phyloP scores from a whole-genome alignment of 35 echinoderm and acorn worm species.

The Anneissia japonica region DNA sequence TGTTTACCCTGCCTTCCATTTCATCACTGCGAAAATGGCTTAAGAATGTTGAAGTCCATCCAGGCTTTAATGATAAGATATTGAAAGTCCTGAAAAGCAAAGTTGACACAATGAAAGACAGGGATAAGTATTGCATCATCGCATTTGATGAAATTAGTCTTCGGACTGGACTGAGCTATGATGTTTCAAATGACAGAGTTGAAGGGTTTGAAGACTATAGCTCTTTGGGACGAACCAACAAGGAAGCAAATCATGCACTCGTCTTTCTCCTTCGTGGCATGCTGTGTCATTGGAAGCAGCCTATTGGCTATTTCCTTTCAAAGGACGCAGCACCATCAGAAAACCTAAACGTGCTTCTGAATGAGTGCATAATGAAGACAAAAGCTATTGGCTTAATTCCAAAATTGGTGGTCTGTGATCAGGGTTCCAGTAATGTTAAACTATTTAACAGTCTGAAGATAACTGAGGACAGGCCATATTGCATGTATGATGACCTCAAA shows the following conservation, averaged over 20 bases:
- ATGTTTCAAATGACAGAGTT: slow-evolving; percentile 4
- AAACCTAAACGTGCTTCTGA: neutral
- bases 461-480: neutral
- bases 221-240: neutral
- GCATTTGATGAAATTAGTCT: slow-evolving; percentile 39
- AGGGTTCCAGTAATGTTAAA: slow-evolving; percentile 25
- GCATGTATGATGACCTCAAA: neutral
- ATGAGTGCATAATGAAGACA: slow-evolving; percentile 6
- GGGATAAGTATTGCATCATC: slow-evolving; percentile 6
- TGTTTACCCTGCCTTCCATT: slow-evolving; percentile 4
- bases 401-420: slow-evolving; percentile 32
- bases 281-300: slow-evolving; percentile 19
- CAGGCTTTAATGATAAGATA: slow-evolving; percentile 3
- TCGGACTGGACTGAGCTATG: neutral
- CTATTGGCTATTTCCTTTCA: slow-evolving; percentile 28
- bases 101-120: slow-evolving; percentile 9
- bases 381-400: neutral
- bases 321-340: slow-evolving; percentile 4
- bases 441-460: neutral
- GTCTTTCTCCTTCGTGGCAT: slow-evolving; percentile 20
- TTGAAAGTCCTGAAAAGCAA: slow-evolving; percentile 8
- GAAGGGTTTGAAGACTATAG: slow-evolving; percentile 33
- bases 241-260: slow-evolving; percentile 9
- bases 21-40: slow-evolving; percentile 22
- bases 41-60: slow-evolving; percentile 3